These are phyloP conservation scores for Actinia equina DNA, from an alignment of 64 coral and sea anemone species.

Conservation along the genomic window DNA sequence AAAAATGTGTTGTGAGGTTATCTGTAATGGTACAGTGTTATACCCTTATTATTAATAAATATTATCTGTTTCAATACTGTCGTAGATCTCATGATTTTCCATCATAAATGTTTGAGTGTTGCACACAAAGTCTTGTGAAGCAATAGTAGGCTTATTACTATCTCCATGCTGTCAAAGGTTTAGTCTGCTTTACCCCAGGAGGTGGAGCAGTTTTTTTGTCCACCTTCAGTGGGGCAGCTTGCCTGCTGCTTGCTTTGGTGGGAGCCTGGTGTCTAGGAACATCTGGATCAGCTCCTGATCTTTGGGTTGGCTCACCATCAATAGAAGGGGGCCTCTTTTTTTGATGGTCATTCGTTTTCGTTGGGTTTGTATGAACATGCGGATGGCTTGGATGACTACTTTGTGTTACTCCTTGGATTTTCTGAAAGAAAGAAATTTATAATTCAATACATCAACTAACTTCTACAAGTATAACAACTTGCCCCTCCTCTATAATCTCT, in stretches of 20 bases:
- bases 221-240: neutral
- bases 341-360: neutral
- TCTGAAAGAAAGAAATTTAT: neutral
- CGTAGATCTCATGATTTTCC: neutral
- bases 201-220: neutral
- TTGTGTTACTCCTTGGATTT: neutral
- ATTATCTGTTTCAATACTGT: no score
- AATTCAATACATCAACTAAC: neutral
- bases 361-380: neutral
- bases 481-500: no score
- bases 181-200: neutral
- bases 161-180: slow-evolving; percentile 8
- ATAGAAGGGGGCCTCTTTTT: neutral
- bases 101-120: neutral
- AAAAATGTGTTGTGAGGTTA: no score
- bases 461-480: no score
- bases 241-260: slow-evolving; percentile 20
- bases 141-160: neutral
- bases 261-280: slow-evolving; percentile 12
- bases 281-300: neutral
- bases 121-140: neutral
- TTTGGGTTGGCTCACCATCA: neutral
- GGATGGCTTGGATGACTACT: neutral
- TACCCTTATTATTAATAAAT: no score
- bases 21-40: no score